Percentiles rank a stretch among this genome's conserved stretches.
Evolutionary conservation across 2,797 vertebrate species (phyloP).

Genomic region (Ibycter americanus): DNA sequence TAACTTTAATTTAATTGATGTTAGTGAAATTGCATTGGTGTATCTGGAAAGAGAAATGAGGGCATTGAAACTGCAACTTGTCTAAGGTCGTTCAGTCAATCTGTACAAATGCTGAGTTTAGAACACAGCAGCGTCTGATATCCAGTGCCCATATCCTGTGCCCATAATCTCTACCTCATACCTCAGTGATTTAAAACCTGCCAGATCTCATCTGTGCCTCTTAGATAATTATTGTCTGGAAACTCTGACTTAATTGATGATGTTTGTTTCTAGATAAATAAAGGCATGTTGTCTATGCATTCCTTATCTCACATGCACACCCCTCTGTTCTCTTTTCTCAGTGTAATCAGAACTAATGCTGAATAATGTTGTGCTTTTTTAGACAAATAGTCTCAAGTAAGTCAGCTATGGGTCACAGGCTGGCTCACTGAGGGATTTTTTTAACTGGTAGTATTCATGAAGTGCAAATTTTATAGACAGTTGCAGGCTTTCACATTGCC

Average conservation of each 20-base stretch:
- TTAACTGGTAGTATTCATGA: not conserved
- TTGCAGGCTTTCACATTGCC: not conserved
- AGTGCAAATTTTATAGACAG: not conserved
- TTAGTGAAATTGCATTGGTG: not conserved
- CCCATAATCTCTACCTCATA: not conserved
- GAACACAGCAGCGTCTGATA: not conserved
- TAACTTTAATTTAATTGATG: not conserved
- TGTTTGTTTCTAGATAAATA: slow-evolving; percentile 2
- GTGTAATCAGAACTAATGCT: not conserved
- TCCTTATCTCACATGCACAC: not conserved
- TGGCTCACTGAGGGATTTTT: not conserved
- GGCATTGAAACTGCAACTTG: not conserved
- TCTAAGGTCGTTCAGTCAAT: not conserved
- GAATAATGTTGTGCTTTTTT: not conserved
- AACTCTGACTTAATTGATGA: not conserved
- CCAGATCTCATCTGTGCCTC: not conserved
- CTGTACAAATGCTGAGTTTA: not conserved
- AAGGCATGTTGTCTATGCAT: not conserved
- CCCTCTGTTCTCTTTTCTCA: not conserved
- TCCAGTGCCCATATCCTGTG: not conserved
- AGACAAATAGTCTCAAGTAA: not conserved
- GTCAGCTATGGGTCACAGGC: not conserved
- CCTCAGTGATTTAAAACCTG: slow-evolving; percentile 18
- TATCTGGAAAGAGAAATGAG: not conserved
- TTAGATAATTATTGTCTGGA: not conserved